These are phyloP conservation scores for Stenchaetothrips biformis DNA, from an alignment of 2,888 invertebrate species.

Conservation along the genomic window DNA sequence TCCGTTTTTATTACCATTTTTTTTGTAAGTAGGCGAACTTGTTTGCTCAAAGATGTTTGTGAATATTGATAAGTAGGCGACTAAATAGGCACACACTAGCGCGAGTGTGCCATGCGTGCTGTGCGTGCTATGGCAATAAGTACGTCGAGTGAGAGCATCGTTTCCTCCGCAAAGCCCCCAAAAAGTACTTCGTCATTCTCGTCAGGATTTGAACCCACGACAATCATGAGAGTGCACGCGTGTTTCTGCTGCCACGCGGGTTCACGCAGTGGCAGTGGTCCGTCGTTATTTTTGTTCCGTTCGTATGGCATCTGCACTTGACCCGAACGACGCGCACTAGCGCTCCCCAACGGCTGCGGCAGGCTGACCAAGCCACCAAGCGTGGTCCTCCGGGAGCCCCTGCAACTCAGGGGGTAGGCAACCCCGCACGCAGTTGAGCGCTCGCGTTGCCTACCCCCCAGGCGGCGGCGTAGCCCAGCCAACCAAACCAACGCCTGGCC, in stretches of 20 bases:
- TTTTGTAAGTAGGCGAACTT: constrained; percentile 23
- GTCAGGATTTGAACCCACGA: too few relatives aligned
- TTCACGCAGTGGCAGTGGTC: too few relatives aligned
- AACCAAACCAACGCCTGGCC: background rate
- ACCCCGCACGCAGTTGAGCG: background rate
- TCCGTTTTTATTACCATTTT: background rate
- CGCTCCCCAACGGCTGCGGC: too few relatives aligned
- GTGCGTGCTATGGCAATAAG: background rate
- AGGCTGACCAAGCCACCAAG: background rate
- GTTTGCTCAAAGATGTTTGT: constrained; percentile 12
- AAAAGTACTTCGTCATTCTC: too few relatives aligned
- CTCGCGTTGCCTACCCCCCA: background rate
- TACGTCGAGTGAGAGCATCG: background rate
- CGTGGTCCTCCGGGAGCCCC: background rate
- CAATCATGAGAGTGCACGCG: too few relatives aligned
- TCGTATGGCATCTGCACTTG: too few relatives aligned
- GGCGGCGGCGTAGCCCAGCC: background rate
- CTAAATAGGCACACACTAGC: background rate
- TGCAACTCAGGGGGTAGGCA: background rate
- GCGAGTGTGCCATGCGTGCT: background rate
- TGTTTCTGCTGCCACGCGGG: too few relatives aligned
- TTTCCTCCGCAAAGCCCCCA: too few relatives aligned
- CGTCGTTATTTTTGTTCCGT: too few relatives aligned
- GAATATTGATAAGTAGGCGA: background rate
- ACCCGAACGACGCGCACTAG: too few relatives aligned